Conservation (phyloP, 2,797 vertebrate species). For the Phyllotis vaccarum region DNA sequence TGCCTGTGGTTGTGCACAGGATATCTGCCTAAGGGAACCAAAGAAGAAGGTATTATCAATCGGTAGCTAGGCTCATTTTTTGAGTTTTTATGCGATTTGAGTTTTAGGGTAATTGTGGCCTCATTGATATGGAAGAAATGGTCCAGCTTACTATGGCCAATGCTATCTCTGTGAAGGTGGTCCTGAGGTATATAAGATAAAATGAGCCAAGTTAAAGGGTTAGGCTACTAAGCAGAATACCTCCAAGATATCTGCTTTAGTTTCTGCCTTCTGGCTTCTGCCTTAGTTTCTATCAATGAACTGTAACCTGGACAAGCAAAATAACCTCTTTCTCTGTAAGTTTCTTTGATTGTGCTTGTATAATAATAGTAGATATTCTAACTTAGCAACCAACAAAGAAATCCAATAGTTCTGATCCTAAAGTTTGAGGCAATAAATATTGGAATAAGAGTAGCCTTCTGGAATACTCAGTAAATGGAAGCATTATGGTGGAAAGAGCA, state of each 20-base stretch:
- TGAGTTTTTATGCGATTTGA: background rate
- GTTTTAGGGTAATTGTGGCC: background rate
- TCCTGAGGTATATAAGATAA: background rate
- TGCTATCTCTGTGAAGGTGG: background rate
- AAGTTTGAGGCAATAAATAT: background rate
- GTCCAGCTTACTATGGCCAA: background rate
- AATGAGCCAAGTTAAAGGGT: background rate
- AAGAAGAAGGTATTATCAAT: background rate
- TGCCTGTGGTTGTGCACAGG: background rate
- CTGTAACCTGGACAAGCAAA: background rate
- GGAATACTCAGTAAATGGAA: background rate
- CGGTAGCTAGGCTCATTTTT: background rate
- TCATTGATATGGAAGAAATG: background rate
- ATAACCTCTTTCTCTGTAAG: background rate
- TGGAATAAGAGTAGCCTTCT: background rate
- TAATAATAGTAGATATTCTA: background rate
- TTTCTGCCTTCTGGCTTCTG: too few relatives aligned
- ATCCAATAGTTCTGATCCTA: background rate
- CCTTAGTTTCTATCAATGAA: background rate
- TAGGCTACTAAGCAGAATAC: background rate
- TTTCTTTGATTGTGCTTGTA: background rate
- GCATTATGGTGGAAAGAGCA: background rate
- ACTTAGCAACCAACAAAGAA: background rate
- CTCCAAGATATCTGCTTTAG: background rate
- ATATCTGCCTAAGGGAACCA: background rate